A percentile compares a stretch with the other conserved stretches of the same genome.
Conservation (phyloP, 2,797 vertebrate species). For the Diglossa cyanea region DNA sequence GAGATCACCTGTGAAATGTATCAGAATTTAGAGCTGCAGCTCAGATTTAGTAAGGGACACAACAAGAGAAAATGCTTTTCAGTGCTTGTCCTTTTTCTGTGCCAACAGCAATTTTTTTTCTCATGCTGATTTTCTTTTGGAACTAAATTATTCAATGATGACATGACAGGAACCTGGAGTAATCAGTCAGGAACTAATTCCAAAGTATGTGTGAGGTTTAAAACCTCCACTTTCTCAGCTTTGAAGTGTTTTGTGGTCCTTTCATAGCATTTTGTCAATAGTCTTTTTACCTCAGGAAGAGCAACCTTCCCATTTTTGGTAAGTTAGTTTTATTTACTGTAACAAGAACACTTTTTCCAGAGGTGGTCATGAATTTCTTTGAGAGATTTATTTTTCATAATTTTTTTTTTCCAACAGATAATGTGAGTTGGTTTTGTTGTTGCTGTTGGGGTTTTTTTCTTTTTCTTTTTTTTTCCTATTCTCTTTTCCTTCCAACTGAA, state of each 20-base stretch:
- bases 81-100: neutral
- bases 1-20: neutral
- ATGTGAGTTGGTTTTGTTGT: rapidly evolving
- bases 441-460: too few species aligned
- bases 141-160: neutral
- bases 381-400: neutral
- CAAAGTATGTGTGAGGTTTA: neutral
- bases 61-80: neutral
- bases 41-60: neutral
- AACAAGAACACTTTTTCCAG: neutral
- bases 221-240: neutral
- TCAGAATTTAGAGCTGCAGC: neutral
- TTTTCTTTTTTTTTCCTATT: rapidly evolving
- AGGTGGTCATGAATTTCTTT: neutral
- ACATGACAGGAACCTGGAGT: neutral
- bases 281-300: neutral
- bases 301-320: neutral
- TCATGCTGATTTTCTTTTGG: neutral
- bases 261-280: neutral
- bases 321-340: neutral
- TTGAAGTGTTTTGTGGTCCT: neutral
- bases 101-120: neutral
- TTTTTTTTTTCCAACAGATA: neutral
- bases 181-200: neutral
- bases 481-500: neutral